Percentiles rank a stretch among this genome's conserved stretches.
Conservation (phyloP, 2,888 invertebrate species). For the Stratiomys singularior region DNA sequence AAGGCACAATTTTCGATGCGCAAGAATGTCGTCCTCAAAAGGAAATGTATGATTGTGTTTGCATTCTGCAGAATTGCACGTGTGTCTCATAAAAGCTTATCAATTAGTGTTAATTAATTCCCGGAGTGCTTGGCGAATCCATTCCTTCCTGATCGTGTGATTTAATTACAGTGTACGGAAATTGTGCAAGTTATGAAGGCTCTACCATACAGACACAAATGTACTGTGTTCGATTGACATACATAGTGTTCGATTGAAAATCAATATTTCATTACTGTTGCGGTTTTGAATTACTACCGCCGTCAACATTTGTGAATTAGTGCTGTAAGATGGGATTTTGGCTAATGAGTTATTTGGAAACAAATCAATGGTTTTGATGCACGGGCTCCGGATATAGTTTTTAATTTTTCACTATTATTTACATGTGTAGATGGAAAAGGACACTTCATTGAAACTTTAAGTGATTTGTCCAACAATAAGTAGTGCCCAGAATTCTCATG, state of each 20-base stretch:
- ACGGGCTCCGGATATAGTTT: no score
- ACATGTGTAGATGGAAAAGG: no score
- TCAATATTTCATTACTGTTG: slow-evolving; percentile 13
- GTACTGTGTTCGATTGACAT: neutral
- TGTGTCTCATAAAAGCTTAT: slow-evolving; percentile 20
- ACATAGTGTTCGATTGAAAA: neutral
- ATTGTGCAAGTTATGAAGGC: neutral
- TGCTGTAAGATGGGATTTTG: neutral
- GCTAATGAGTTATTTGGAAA: neutral
- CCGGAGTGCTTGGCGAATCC: neutral
- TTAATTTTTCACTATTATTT: no score
- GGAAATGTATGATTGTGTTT: neutral
- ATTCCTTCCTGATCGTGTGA: neutral
- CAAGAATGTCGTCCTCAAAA: neutral
- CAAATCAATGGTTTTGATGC: no score
- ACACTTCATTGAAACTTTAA: no score
- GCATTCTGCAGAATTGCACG: slow-evolving; percentile 6
- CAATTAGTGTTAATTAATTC: slow-evolving; percentile 25
- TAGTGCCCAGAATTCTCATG: no score
- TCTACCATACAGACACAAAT: neutral
- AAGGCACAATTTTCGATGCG: slow-evolving; percentile 4
- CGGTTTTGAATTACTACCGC: neutral
- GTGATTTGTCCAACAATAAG: no score
- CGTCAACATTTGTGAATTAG: neutral
- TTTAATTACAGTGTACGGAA: slow-evolving; percentile 26